These are phyloP conservation scores for Himalopsyche phryganea DNA, from an alignment of 1,140 invertebrate genomes.

Conservation along the genomic window DNA sequence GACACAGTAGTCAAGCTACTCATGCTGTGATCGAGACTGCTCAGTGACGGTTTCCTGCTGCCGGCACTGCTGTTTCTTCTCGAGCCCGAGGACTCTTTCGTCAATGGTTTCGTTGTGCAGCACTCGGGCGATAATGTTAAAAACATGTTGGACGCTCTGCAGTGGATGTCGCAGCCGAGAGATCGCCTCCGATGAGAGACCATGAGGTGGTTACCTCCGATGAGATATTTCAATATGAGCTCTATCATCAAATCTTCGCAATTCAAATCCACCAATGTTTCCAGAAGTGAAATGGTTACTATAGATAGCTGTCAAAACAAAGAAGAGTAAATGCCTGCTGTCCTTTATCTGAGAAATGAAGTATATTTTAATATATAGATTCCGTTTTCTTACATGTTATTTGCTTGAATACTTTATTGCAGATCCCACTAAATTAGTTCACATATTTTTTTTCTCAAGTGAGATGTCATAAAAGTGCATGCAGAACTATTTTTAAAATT, in stretches of 20 bases:
- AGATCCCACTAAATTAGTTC: too few relatives aligned
- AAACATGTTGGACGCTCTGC: slow-evolving; percentile 80
- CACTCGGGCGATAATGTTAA: slow-evolving; percentile 73
- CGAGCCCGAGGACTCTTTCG: slow-evolving; percentile 15
- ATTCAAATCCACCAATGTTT: slow-evolving; percentile 86
- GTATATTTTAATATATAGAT: too few relatives aligned
- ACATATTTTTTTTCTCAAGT: too few relatives aligned
- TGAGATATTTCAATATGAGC: slow-evolving; percentile 81
- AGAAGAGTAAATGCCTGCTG: slow-evolving; percentile 1
- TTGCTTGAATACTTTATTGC: too few relatives aligned
- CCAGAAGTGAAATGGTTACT: slow-evolving; percentile 85
- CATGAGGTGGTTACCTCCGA: slow-evolving; percentile 89
- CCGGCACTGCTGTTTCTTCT: slow-evolving; percentile 31
- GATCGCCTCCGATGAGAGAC: slow-evolving; percentile 69
- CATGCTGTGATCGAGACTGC: slow-evolving; percentile 27
- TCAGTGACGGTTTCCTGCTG: slow-evolving; percentile 22
- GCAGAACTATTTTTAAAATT: too few relatives aligned
- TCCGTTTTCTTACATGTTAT: too few relatives aligned
- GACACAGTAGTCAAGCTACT: slow-evolving; percentile 21
- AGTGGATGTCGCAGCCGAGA: slow-evolving; percentile 74
- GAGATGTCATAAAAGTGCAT: too few relatives aligned
- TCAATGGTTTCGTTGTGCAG: slow-evolving; percentile 40
- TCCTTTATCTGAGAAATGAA: too few relatives aligned
- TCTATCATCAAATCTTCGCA: slow-evolving; percentile 98
- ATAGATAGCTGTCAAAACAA: slow-evolving; percentile 71